Evolutionary conservation across 2,888 invertebrate genomes (phyloP), one percentile per base, ranked within the genome.

Genomic region (Eupithecia tripunctaria): DNA sequence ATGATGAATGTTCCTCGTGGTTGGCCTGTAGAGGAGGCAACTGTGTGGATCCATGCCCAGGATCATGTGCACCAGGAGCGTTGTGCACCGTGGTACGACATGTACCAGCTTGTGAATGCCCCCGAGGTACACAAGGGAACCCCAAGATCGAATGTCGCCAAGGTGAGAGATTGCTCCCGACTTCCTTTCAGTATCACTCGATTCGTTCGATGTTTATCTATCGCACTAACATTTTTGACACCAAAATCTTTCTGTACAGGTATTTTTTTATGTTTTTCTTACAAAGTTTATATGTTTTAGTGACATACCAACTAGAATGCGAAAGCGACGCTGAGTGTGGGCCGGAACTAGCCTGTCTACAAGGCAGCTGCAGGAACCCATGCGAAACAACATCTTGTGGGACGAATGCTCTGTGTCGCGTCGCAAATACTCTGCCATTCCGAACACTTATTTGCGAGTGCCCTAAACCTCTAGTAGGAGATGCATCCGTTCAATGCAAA

Each of bases 371-470:
- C 85, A 96, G 95, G 83, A 97, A 98, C 86, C 98, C 98, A 0
- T 98, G 98, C 86, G 86, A 92, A 8, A 95, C 96, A 74, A 97
- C 96, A 1, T 97, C 98, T 0, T 98, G 98, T 84, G 98, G 98
- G 21, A 86, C 93, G 51, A 96, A 97, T 85, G 98, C 98, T 0
- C 95, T 96, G 79, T 98, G 98, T 86, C 95, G 96, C 12, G 98
- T 98, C 14, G 96, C 98, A 32, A 97, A 98, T 84, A 97, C 98
- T 0, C 91, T 98, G 78, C 98, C 98, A 8, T 95, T 98, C 91
- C 96, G 98, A 80, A 98, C 98, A 10, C 97, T 98, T 96, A 96
- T 97, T 74, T 98, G 98, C 88, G 96, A 97, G 85, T 98, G 98
- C 86, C 95, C 97, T 76, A 96, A 96, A 74, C 98, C 98, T 76